Conservation (phyloP, 2,113 vertebrate species). For the Equus przewalskii region DNA sequence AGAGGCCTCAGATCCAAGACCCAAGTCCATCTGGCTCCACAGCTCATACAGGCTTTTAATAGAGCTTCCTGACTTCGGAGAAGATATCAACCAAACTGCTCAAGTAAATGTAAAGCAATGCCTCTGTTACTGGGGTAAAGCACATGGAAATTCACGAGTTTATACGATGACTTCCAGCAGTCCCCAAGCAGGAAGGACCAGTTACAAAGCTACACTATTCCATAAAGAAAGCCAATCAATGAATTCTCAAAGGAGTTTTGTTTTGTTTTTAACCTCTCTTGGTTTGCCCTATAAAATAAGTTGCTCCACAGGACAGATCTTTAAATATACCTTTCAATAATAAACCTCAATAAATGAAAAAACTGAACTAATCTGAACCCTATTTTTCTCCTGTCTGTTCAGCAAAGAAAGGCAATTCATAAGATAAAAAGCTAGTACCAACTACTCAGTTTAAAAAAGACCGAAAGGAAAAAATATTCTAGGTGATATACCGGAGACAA, state of each 20-base stretch:
- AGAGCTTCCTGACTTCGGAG: conserved; percentile 32
- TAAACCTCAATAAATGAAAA: conserved; percentile 69
- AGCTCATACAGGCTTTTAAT: neutral
- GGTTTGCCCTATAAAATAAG: conserved; percentile 68
- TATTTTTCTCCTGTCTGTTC: conserved; percentile 70
- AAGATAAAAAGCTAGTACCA: conserved; percentile 68
- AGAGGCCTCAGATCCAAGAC: neutral
- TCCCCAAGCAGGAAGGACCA: neutral
- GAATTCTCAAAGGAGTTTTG: conserved; percentile 62
- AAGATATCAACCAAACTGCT: neutral
- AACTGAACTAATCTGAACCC: conserved; percentile 43
- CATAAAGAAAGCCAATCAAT: conserved; percentile 54
- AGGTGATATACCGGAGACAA: conserved; percentile 34
- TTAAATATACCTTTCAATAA: conserved; percentile 73
- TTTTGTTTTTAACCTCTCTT: neutral
- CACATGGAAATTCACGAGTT: neutral
- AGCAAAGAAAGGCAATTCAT: conserved; percentile 67
- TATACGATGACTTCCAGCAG: neutral
- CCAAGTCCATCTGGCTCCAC: neutral
- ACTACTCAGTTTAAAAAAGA: conserved; percentile 47
- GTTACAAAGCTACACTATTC: conserved; percentile 5
- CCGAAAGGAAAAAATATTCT: conserved; percentile 58
- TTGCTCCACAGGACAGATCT: conserved; percentile 60
- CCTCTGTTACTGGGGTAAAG: neutral
- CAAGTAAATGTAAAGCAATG: neutral